Evolutionary conservation across 2,797 vertebrate genomes (phyloP).

Genomic region (Pelodytes ibericus): DNA sequence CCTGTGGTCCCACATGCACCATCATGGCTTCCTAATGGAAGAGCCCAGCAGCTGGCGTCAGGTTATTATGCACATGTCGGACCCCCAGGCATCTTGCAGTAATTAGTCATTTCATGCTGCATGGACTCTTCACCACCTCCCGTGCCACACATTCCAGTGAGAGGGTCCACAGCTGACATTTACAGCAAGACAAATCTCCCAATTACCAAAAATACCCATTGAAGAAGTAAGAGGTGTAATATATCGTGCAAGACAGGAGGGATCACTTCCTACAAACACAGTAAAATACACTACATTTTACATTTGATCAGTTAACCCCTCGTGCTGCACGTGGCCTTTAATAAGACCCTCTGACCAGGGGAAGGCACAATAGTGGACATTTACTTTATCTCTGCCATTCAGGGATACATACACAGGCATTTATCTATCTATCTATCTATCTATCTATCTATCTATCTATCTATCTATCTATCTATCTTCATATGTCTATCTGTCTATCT

Average conservation of each 20-base stretch:
- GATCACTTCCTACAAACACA: too few relatives aligned
- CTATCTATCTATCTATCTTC: too few relatives aligned
- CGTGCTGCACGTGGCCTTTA: too few relatives aligned
- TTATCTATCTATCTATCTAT: too few relatives aligned
- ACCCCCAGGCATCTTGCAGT: slow-evolving; percentile 2
- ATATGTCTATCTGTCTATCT: too few relatives aligned
- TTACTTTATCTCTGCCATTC: too few relatives aligned
- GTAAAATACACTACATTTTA: too few relatives aligned
- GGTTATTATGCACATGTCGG: not conserved
- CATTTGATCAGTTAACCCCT: too few relatives aligned
- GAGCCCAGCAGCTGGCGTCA: slow-evolving; percentile 33
- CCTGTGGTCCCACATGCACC: slow-evolving; percentile 25
- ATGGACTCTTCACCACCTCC: not conserved
- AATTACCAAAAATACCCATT: slow-evolving; percentile 8
- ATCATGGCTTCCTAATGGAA: slow-evolving; percentile 6
- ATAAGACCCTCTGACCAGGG: too few relatives aligned
- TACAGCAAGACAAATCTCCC: slow-evolving; percentile 29
- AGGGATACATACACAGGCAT: too few relatives aligned
- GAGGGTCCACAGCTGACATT: slow-evolving; percentile 9
- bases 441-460: too few relatives aligned
- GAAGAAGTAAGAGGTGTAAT: slow-evolving; percentile 9
- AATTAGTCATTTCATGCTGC: slow-evolving; percentile 44
- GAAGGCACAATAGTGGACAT: too few relatives aligned
- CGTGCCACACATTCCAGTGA: not conserved
- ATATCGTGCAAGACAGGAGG: not conserved